phyloP scores from a whole-genome alignment of 2,113 vertebrate species.

The Oriolus oriolus region DNA sequence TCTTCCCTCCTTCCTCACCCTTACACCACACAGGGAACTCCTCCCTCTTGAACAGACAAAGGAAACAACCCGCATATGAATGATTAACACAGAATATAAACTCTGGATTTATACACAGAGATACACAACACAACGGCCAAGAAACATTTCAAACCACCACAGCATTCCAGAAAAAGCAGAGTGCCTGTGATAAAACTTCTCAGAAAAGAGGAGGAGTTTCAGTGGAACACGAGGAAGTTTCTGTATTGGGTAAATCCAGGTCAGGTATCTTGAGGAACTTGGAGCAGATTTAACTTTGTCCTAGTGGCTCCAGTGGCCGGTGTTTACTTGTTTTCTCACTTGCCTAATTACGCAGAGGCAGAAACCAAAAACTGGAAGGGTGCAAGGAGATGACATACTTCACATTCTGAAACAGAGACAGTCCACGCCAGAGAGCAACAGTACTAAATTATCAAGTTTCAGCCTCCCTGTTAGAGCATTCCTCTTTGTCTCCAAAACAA shows the following conservation, averaged over 20 bases:
- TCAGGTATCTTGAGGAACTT: background rate
- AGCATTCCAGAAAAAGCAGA: background rate
- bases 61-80: background rate
- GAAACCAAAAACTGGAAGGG: slow-evolving; percentile 11
- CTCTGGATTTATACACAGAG: background rate
- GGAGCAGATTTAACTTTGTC: background rate
- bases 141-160: background rate
- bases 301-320: background rate
- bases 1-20: background rate
- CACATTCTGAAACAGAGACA: background rate
- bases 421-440: background rate
- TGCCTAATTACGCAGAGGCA: background rate
- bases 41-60: background rate
- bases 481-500: background rate
- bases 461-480: background rate
- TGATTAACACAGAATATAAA: background rate
- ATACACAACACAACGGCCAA: background rate
- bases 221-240: background rate
- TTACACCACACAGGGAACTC: background rate
- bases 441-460: background rate
- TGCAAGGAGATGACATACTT: background rate
- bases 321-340: background rate
- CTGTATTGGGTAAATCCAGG: background rate
- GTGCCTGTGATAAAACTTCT: background rate
- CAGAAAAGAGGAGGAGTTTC: background rate